phyloP scores from a whole-genome alignment of 2,797 vertebrate species.

The Mastacembelus armatus region DNA sequence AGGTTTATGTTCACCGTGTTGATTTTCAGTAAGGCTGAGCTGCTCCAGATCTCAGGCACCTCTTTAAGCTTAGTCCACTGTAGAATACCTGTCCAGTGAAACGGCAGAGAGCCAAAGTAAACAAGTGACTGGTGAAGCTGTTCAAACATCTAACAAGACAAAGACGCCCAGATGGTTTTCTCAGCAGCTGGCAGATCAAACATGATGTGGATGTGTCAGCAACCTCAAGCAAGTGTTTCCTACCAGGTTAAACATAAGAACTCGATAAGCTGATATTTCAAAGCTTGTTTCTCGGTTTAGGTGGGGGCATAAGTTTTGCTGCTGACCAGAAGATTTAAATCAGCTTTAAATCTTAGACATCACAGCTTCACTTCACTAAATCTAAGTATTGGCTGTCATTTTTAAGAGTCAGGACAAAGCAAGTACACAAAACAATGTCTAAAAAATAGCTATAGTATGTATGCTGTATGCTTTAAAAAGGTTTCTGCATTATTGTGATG shows the following conservation, averaged over 20 bases:
- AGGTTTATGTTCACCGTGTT: too few species aligned
- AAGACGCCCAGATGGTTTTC: slow-evolving; percentile 11
- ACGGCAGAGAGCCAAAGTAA: slow-evolving; percentile 4
- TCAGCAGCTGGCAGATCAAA: slow-evolving; percentile 31
- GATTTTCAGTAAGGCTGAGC: too few species aligned
- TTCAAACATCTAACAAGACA: slow-evolving; percentile 8
- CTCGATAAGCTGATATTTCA: not conserved
- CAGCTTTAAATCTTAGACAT: too few species aligned
- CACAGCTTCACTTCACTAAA: too few species aligned
- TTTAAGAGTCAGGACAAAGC: too few species aligned
- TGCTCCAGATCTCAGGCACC: not conserved
- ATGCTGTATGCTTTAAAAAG: not conserved
- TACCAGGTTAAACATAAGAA: slow-evolving; percentile 22
- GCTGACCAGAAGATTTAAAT: too few species aligned
- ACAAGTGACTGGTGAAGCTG: slow-evolving; percentile 10
- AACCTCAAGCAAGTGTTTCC: slow-evolving; percentile 12
- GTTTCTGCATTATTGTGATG: not conserved
- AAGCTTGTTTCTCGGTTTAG: too few species aligned
- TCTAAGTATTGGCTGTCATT: too few species aligned
- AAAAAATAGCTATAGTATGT: not conserved
- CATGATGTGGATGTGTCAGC: slow-evolving; percentile 1
- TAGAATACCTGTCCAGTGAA: not conserved
- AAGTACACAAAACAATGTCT: too few species aligned
- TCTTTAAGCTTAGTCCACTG: not conserved
- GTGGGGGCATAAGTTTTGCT: too few species aligned